A percentile compares a stretch with the other conserved stretches of the same genome.
These are phyloP conservation scores for Agelaius phoeniceus DNA, from an alignment of 2,113 vertebrate species.

Conservation along the genomic window DNA sequence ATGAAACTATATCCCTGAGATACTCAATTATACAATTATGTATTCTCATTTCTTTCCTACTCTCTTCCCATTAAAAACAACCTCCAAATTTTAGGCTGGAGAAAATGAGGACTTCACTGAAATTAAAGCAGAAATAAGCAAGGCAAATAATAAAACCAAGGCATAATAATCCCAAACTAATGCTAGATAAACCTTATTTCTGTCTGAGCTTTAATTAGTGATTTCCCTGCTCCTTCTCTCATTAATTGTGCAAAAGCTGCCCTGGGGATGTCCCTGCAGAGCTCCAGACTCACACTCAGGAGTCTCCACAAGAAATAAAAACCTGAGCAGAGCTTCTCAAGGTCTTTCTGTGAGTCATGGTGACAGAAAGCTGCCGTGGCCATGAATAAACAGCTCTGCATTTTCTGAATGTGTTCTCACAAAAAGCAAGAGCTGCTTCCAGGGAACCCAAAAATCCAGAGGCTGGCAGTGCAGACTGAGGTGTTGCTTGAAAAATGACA, in stretches of 20 bases:
- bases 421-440: not conserved
- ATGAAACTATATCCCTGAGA: not conserved
- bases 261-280: not conserved
- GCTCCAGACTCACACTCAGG: not conserved
- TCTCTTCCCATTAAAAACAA: not conserved
- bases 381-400: not conserved
- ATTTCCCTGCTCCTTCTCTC: not conserved
- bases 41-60: not conserved
- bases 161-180: not conserved
- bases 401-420: conserved; percentile 13
- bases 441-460: not conserved
- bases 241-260: not conserved
- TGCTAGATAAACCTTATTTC: not conserved
- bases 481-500: not conserved
- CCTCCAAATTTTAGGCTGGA: not conserved
- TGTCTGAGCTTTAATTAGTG: not conserved
- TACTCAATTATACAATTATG: not conserved
- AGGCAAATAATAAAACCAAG: not conserved
- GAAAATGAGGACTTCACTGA: not conserved
- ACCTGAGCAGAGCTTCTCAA: not conserved
- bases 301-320: not conserved
- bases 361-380: not conserved
- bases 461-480: not conserved
- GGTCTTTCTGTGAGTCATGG: not conserved
- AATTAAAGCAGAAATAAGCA: not conserved